Base-by-base conservation (phyloP, 2,888 invertebrate species). In the Sceliomorpha sp. region DNA sequence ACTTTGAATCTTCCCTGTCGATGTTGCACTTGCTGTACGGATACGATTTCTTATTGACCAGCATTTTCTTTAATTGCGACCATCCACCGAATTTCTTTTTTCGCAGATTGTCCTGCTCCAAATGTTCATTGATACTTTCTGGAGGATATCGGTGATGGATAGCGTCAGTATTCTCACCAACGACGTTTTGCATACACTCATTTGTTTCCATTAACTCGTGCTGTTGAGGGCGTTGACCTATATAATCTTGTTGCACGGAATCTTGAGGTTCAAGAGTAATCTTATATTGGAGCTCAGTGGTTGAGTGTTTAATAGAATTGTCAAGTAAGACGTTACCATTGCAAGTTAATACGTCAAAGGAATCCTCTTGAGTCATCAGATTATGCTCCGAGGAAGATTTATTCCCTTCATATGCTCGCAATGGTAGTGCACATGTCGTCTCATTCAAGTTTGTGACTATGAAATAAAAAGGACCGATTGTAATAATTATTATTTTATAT, bases 331-430 rank as follows among this genome's bases (percentile, higher is more conserved):
- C 81, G 0, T 89, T 89, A 7, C 79, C 80, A 0, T 89, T 80
- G 29, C 89, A 87, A 1, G 89, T 88, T 1, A 92, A 82, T 73
- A 92, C 91, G 72, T 92, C 90, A 78, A 91, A 86, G 68, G 91
- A 90, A 78, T 90, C 86, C 50, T 90, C 86, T 73, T 91, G 85
- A 70, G 91, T 85, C 89, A 92, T 92, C 73, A 93, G 88, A 88
- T 96, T 96, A 6, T 95, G 89, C 81, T 95, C 95, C 81, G 94
- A 90, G 70, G 96, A 97, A 0, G 92, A 92, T 90, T 96, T 97
- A 17, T 95, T 90, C 0, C 96, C 97, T 85, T 96, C 95, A 87
- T 95, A 94, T 0, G 95, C 94, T 81, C 94, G 95, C 36, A 96
- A 88, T 26, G 93, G 66, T 39, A 76, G 82, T 31, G 82, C 79